Evolutionary conservation across 2,888 invertebrate species (phyloP).

Genomic region (Drosophila bunnanda): DNA sequence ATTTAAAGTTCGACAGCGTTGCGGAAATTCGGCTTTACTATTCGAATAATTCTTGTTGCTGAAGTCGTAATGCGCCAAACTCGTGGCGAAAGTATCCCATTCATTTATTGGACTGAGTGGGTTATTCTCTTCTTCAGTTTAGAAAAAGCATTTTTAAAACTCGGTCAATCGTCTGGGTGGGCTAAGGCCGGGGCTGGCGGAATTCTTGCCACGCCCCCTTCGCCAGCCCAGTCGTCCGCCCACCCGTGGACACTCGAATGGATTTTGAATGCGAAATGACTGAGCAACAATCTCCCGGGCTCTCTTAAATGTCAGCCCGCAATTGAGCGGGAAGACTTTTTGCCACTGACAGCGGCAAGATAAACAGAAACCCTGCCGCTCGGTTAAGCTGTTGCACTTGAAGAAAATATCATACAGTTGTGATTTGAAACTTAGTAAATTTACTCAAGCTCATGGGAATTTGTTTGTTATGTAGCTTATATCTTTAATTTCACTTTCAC

Average conservation of each 20-base stretch:
- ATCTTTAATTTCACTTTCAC: too few species aligned
- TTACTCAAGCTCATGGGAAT: too few species aligned
- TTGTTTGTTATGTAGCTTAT: too few species aligned
- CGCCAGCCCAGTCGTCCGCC: neutral
- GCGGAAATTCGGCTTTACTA: slow-evolving; percentile 6
- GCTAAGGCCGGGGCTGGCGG: neutral
- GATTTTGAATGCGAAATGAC: slow-evolving; percentile 63
- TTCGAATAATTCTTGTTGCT: neutral
- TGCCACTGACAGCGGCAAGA: slow-evolving; percentile 61
- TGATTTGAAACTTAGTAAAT: neutral
- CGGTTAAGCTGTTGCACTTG: slow-evolving; percentile 16
- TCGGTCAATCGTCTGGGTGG: slow-evolving; percentile 39
- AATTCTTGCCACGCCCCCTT: slow-evolving; percentile 22
- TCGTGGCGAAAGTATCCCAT: slow-evolving; percentile 8
- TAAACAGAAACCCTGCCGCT: slow-evolving; percentile 71
- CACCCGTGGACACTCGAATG: slow-evolving; percentile 47
- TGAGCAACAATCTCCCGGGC: slow-evolving; percentile 38
- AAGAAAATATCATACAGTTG: neutral
- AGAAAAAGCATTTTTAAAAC: slow-evolving; percentile 21
- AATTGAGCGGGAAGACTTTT: slow-evolving; percentile 38
- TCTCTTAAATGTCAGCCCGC: slow-evolving; percentile 66
- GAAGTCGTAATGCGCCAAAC: neutral
- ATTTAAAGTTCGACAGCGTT: neutral
- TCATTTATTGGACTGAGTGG: neutral
- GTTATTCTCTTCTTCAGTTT: neutral